A percentile compares a stretch with the other conserved stretches of the same genome.
Conservation (phyloP, 2,113 vertebrate genomes). For the Alexandromys fortis region DNA sequence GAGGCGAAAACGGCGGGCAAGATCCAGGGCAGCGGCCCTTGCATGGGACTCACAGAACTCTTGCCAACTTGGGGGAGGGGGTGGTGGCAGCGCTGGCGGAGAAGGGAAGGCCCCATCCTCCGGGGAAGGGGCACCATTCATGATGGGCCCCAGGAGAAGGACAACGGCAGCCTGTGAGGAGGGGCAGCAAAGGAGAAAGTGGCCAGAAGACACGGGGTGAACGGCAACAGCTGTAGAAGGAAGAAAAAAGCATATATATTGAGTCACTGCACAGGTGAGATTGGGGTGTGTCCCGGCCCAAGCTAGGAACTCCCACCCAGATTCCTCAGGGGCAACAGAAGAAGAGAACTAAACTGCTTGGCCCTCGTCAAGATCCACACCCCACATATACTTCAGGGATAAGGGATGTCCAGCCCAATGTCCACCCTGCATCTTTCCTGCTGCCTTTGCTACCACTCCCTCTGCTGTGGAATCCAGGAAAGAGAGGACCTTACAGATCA, state of each 20-base stretch:
- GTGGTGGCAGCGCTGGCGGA: constrained; percentile 78
- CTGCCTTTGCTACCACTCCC: not conserved
- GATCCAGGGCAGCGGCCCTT: constrained; percentile 92
- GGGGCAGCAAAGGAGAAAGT: constrained; percentile 71
- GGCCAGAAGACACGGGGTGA: constrained; percentile 73
- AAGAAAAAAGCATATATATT: constrained; percentile 65
- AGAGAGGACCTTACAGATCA: not conserved
- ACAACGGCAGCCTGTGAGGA: constrained; percentile 69
- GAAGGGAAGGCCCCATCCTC: constrained; percentile 82
- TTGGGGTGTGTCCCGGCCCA: not conserved
- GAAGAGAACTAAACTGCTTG: not conserved
- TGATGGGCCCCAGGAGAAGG: constrained; percentile 78
- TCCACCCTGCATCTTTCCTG: not conserved
- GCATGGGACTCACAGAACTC: constrained; percentile 96
- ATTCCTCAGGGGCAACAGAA: not conserved
- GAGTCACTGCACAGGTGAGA: constrained; percentile 38
- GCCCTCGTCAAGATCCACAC: not conserved
- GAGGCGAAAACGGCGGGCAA: constrained; percentile 91
- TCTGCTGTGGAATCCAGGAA: not conserved
- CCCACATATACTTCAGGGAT: not conserved
- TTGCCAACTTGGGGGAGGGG: constrained; percentile 92
- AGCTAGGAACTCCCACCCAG: not conserved
- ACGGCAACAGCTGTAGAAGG: constrained; percentile 77
- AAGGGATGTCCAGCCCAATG: not conserved
- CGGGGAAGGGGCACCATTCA: constrained; percentile 84